These are phyloP conservation scores for Phaonia tiefii DNA, from an alignment of 2,888 invertebrate species.

Conservation along the genomic window DNA sequence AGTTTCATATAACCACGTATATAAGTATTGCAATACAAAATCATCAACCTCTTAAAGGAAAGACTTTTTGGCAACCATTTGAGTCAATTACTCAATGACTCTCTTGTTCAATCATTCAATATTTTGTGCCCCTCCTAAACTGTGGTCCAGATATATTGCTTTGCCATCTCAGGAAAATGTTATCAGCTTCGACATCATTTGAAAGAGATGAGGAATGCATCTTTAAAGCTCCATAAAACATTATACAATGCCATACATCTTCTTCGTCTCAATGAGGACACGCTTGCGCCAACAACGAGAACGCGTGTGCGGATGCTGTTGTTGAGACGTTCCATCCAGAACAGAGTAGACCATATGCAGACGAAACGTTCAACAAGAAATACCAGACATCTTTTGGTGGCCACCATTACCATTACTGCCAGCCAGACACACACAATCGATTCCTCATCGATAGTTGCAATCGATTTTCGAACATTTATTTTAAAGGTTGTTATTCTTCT, in stretches of 20 bases:
- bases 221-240: constrained; percentile 45
- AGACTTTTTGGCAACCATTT: no score
- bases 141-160: not conserved
- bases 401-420: not conserved
- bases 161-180: constrained; percentile 33
- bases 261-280: constrained; percentile 44
- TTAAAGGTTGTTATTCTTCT: constrained; percentile 38
- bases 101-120: no score
- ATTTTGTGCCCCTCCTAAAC: no score
- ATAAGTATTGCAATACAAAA: no score
- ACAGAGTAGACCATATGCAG: no score
- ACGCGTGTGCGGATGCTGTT: not conserved
- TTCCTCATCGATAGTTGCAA: constrained; percentile 48
- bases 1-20: no score
- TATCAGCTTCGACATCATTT: not conserved
- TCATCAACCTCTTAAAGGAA: no score
- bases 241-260: constrained; percentile 56
- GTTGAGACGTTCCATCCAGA: not conserved
- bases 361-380: not conserved
- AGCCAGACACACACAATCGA: no score
- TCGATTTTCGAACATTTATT: constrained; percentile 44
- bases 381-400: not conserved
- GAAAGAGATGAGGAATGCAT: constrained; percentile 45
- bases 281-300: not conserved
- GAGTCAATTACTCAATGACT: no score